Base-by-base conservation (phyloP, 2,888 invertebrate species). In the Plebejus anna region DNA sequence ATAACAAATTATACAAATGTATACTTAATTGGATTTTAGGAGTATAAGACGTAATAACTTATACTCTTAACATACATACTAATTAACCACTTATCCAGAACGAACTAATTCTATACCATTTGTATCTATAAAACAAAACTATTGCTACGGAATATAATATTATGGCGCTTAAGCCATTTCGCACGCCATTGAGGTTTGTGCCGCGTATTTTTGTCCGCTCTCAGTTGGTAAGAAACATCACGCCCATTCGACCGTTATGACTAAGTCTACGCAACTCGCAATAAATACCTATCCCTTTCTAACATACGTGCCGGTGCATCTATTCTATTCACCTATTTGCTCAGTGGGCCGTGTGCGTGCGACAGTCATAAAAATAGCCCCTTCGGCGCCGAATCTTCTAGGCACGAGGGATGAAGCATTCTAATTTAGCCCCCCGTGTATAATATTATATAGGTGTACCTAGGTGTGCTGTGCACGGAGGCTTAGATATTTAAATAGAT, bases 171-270 rank as follows among this genome's bases (percentile, higher is more conserved):
- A 89, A 87, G 89, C 84, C 88, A 79, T 90, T 92, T 80, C 83
- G 78, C 82, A 81, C 82, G 85, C 83, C 81, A 81, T 84, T 87
- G 90, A 90, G 92, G 92, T 93, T 94, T 94, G 93, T 93, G 89
- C 91, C 89, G 88, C 90, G 92, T 92, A 93, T 93, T 93, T 94
- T 93, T 94, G 92, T 92, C 90, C 90, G 90, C 90, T 90, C 90
- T 89, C 90, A 89, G 90, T 91, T 90, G 91, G 93, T 92, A 94
- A 94, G 93, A 93, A 93, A 91, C 91, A 92, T 92, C 92, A 93
- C 94, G 94, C 94, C 94, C 94, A 94, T 93, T 94, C 92, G 94
- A 94, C 93, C 94, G 94, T 94, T 92, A 93, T 93, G 93, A 90
- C 91, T 92, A 90, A 76, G 88, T 88, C 88, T 87, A 88, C 90